phyloP scores from a whole-genome alignment of 35 echinoderm and acorn worm genomes.

The Antedon bifida region DNA sequence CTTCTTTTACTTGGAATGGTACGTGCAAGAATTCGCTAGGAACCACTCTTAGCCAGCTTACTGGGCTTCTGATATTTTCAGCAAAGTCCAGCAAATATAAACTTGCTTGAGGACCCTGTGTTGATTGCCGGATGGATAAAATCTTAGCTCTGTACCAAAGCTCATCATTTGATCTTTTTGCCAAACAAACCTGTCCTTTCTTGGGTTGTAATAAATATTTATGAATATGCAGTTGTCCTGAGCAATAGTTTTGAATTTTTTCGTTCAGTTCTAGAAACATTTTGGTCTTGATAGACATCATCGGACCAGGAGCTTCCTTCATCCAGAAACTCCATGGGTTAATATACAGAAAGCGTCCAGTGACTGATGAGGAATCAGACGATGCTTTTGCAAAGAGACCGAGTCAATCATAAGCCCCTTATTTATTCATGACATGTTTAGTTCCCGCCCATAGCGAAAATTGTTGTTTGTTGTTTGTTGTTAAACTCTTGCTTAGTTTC shows the following conservation, averaged over 20 bases:
- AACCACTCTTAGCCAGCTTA: neutral
- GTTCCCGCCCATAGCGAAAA: no score
- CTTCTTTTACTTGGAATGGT: neutral
- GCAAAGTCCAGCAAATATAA: neutral
- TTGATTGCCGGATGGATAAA: neutral
- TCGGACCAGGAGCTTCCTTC: slow-evolving; percentile 57
- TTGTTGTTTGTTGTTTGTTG: no score
- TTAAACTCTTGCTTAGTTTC: no score
- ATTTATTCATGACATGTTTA: no score
- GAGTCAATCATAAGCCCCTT: no score
- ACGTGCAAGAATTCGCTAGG: neutral
- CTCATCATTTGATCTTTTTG: neutral
- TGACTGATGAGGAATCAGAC: no score
- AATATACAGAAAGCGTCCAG: no score
- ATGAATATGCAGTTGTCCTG: slow-evolving; percentile 26
- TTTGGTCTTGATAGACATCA: slow-evolving; percentile 46
- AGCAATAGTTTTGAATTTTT: slow-evolving; percentile 55
- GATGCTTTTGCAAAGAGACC: no score
- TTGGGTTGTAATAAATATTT: slow-evolving; percentile 29
- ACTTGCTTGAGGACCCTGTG: slow-evolving; percentile 7
- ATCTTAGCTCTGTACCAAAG: neutral
- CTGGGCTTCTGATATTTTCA: neutral
- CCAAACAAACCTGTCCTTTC: slow-evolving; percentile 41
- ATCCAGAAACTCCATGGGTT: slow-evolving; percentile 55
- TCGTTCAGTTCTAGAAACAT: slow-evolving; percentile 40